Conservation (phyloP, 2,113 vertebrate species). For the Anolis sagrei region DNA sequence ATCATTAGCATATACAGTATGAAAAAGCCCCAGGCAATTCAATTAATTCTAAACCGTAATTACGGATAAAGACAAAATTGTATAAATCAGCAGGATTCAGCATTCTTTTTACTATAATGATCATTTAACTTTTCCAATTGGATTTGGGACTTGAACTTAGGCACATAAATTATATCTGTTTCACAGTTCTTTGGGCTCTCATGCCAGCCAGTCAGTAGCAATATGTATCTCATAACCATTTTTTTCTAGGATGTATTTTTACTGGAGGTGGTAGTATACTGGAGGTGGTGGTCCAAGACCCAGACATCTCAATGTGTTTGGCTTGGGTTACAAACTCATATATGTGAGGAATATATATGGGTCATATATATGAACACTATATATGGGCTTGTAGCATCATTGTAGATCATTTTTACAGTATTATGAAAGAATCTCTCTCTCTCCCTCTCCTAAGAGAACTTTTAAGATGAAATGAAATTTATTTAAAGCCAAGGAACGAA, state of each 20-base stretch:
- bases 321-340: neutral
- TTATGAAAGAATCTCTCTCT: neutral
- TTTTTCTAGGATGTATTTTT: conserved; percentile 23
- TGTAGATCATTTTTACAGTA: no score
- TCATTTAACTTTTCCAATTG: conserved; percentile 70
- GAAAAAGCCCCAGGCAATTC: conserved; percentile 73
- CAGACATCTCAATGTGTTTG: neutral
- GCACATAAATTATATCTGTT: conserved; percentile 40
- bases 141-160: conserved; percentile 42
- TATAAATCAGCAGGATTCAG: conserved; percentile 70
- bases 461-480: neutral
- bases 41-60: conserved; percentile 79
- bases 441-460: neutral
- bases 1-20: conserved; percentile 74
- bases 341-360: no score
- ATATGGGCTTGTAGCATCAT: no score
- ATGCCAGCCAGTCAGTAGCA: neutral
- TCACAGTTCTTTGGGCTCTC: conserved; percentile 27
- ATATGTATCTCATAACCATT: neutral
- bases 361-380: no score
- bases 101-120: conserved; percentile 41
- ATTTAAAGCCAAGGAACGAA: neutral
- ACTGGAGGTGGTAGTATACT: neutral
- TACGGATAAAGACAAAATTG: conserved; percentile 66
- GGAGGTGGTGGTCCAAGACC: neutral